Evolutionary conservation across 2,888 invertebrate species (phyloP), one percentile per base, ranked within the genome.

Genomic region (Adela reaumurella): DNA sequence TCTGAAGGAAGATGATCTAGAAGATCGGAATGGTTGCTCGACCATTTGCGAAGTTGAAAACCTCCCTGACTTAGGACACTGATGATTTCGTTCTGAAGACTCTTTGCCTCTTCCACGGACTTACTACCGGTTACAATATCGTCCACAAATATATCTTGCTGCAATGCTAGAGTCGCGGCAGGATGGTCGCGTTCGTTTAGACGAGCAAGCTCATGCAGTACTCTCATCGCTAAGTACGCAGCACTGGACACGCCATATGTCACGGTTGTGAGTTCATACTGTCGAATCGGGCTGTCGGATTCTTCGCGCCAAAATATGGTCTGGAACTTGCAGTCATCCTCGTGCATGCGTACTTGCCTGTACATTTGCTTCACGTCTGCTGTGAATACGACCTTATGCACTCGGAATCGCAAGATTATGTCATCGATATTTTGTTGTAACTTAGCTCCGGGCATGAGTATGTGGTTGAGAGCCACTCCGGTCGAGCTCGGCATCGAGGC

Each of bases 331-430:
- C 53, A 43, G 29, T 58, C 55, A 8, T 52, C 45, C 3, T 49
- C 41, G 11, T 52, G 41, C 43, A 58, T 18, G 3, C 45, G 45
- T 1, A 56, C 51, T 19, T 54, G 52, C 10, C 56, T 52, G 48
- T 54, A 58, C 55, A 58, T 57, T 28, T 57, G 53, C n/a, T 54
- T 53, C 5, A 58, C 53, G 29, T 58, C 58, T 41, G 52, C 50
- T 1, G 58, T 57, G 43, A 59, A 53, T 3, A 56, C 57, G 41
- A 55, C 46, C 11, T 20, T 19, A 42, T 55, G 53, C 6, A 47
- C 29, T 20, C 57, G 47, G 19, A 56, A 57, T 5, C 55, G 51
- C 16, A 52, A 19, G 17, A 59, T 53, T 1, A 58, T 52, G 19
- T 55, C 50, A 20, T 53, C 51, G 44, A 57, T 20, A 47, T 54